phyloP scores from a whole-genome alignment of 1,140 invertebrate species.

The Centruroides sculpturatus region DNA sequence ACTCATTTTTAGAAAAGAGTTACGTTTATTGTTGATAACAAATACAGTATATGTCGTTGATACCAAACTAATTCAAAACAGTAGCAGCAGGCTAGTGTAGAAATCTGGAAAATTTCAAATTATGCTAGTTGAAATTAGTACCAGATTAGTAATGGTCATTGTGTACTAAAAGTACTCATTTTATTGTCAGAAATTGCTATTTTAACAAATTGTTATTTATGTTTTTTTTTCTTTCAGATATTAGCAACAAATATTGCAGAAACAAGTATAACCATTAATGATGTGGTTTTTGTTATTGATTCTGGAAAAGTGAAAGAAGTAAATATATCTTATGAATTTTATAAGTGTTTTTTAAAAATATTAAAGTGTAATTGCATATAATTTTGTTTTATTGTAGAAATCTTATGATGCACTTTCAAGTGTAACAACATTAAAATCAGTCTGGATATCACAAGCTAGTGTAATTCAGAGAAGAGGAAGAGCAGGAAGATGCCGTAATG shows the following conservation, averaged over 20 bases:
- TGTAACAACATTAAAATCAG: conserved; percentile 16
- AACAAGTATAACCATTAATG: conserved; percentile 89
- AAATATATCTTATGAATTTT: background rate
- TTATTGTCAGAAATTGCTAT: too few relatives aligned
- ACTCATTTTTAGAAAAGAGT: too few relatives aligned
- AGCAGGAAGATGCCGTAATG: conserved; percentile 68
- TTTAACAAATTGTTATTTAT: background rate
- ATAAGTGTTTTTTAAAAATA: background rate
- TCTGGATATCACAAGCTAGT: conserved; percentile 54
- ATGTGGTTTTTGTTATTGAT: conserved; percentile 89
- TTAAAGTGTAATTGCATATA: too few relatives aligned
- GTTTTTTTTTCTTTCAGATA: conserved; percentile 33
- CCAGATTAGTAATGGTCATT: too few relatives aligned
- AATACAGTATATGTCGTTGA: too few relatives aligned
- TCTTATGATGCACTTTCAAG: conserved; percentile 14
- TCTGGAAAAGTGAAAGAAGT: conserved; percentile 74
- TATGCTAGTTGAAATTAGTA: too few relatives aligned
- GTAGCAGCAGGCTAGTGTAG: too few relatives aligned
- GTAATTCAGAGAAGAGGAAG: conserved; percentile 60
- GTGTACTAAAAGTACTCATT: too few relatives aligned
- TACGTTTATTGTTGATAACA: too few relatives aligned
- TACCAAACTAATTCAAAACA: too few relatives aligned
- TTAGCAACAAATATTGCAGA: conserved; percentile 97
- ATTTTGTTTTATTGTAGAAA: conserved; percentile 3
- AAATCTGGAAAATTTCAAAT: too few relatives aligned